These are phyloP conservation scores for Chromobotia macracanthus DNA, from an alignment of 2,797 vertebrate genomes.

Conservation along the genomic window DNA sequence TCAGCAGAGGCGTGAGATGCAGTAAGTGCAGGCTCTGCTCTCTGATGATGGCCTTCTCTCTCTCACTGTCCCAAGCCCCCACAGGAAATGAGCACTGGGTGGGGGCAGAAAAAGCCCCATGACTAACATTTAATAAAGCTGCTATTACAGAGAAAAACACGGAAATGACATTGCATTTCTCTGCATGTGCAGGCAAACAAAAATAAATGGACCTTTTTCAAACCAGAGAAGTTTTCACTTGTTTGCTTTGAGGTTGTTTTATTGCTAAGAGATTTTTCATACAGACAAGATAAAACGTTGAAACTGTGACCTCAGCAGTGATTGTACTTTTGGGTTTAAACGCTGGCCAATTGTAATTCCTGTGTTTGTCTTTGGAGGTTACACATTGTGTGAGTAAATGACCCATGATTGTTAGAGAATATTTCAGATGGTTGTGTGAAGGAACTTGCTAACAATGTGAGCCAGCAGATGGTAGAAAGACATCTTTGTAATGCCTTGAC, in stretches of 20 bases:
- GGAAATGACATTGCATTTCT: constrained; percentile 65
- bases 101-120: constrained; percentile 65
- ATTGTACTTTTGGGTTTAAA: constrained; percentile 39
- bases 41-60: constrained; percentile 41
- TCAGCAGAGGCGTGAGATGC: constrained; percentile 3
- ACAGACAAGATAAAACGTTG: constrained; percentile 1
- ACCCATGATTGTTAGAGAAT: constrained; percentile 57
- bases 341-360: constrained; percentile 55
- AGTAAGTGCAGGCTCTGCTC: constrained; percentile 10
- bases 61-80: constrained; percentile 57
- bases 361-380: constrained; percentile 57
- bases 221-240: constrained; percentile 13
- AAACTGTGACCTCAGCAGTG: constrained; percentile 17
- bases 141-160: constrained; percentile 48
- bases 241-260: constrained; percentile 31
- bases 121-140: constrained; percentile 60
- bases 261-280: constrained; percentile 30
- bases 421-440: constrained; percentile 53
- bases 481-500: constrained; percentile 55
- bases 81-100: constrained; percentile 76
- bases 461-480: constrained; percentile 61
- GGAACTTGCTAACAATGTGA: constrained; percentile 61
- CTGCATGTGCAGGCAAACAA: constrained; percentile 52
- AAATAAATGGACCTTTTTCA: constrained; percentile 34
- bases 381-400: constrained; percentile 54